phyloP scores from a whole-genome alignment of 2,888 invertebrate species.

The Perizoma affinitatum region DNA sequence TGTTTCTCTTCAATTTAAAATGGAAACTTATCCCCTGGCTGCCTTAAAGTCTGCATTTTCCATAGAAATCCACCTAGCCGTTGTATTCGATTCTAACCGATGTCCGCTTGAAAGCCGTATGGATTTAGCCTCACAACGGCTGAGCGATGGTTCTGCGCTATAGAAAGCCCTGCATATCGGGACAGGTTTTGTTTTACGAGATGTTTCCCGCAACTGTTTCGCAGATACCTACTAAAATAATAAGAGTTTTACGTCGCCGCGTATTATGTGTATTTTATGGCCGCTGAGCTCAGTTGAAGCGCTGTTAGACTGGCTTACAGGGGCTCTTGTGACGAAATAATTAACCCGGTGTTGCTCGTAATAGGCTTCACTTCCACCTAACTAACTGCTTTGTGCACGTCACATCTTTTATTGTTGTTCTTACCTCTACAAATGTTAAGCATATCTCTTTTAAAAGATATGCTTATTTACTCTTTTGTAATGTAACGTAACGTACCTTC shows the following conservation, averaged over 20 bases:
- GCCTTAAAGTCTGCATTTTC: conserved; percentile 82
- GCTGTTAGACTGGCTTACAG: conserved; percentile 79
- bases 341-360: conserved; percentile 76
- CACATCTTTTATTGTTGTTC: conserved; percentile 55
- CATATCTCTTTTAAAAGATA: too few relatives aligned
- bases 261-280: conserved; percentile 81
- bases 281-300: conserved; percentile 73
- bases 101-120: conserved; percentile 78
- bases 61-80: conserved; percentile 79
- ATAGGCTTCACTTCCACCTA: conserved; percentile 64
- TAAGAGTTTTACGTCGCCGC: conserved; percentile 81
- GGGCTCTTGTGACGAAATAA: conserved; percentile 81
- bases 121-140: conserved; percentile 74
- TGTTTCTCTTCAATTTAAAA: conserved; percentile 82
- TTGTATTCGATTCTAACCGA: conserved; percentile 74
- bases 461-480: too few relatives aligned
- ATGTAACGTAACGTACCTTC: too few relatives aligned
- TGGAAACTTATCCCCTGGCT: conserved; percentile 82
- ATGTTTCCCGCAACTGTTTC: conserved; percentile 79
- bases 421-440: too few relatives aligned
- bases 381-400: conserved; percentile 54
- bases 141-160: conserved; percentile 53
- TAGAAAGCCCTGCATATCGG: conserved; percentile 63
- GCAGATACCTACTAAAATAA: conserved; percentile 80
- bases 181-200: conserved; percentile 80